These are phyloP conservation scores for Onychorhynchus coronatus DNA, from an alignment of 2,113 vertebrate genomes.

Conservation along the genomic window DNA sequence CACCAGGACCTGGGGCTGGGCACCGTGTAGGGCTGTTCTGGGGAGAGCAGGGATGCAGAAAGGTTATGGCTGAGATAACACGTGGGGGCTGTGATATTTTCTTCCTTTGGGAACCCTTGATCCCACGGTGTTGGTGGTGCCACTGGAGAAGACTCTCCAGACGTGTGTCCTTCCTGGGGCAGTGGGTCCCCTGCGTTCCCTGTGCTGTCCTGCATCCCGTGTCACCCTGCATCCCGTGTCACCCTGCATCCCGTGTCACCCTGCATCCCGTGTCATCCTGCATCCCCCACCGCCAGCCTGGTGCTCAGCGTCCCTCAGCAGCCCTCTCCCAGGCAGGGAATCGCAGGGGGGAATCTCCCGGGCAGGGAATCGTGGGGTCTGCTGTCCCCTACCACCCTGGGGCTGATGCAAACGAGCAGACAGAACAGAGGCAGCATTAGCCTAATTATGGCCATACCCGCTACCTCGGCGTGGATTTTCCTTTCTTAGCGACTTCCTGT, in stretches of 20 bases:
- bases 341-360: neutral
- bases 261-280: accelerated
- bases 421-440: slow-evolving; percentile 42
- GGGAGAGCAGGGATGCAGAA: accelerated
- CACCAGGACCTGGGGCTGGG: neutral
- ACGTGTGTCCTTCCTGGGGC: accelerated
- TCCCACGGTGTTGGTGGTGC: accelerated
- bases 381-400: neutral
- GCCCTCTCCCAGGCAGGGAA: neutral
- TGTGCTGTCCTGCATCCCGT: neutral
- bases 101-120: accelerated
- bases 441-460: slow-evolving; percentile 44
- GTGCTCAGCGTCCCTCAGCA: neutral
- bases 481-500: slow-evolving; percentile 59
- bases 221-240: accelerated
- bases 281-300: accelerated
- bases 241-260: neutral
- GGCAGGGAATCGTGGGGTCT: neutral
- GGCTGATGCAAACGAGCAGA: slow-evolving; percentile 48
- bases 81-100: accelerated
- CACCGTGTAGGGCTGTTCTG: accelerated
- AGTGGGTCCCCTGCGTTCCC: accelerated
- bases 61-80: accelerated
- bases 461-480: slow-evolving; percentile 37
- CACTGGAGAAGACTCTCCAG: neutral